Evolutionary conservation across 2,797 vertebrate genomes (phyloP), one percentile per base, ranked within the genome.

Genomic region (Margarornis squamiger): DNA sequence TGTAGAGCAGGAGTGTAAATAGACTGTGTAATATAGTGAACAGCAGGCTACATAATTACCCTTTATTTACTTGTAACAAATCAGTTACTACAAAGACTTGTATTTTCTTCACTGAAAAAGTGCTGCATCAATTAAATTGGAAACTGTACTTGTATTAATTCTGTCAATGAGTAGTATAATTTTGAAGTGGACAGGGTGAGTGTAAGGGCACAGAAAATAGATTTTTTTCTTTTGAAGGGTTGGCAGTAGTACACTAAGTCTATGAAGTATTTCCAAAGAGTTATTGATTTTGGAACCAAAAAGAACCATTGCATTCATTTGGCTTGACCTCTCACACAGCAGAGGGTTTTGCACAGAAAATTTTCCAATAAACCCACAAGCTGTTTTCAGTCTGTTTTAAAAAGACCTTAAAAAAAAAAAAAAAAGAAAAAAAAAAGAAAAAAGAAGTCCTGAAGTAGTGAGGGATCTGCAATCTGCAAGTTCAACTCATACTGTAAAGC

Each of bases 11-110:
- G n/a, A 72, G 43, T 39, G 92, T 68, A 92, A 92, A 88, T 66
- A 79, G 58, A 41, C 76, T 83, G 62, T 79, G 39, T 73, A 84
- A 79, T 81, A 63, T 48, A 90, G 65, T 73, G 83, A 94, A 63
- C 73, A 93, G 83, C 70, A 92, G 92, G 70, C 70, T 84, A 73
- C 52, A 76, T 94, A 95, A 95, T 95, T 95, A 93, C 34, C 66
- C 54, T 95, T 92, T 92, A 93, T 92, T 93, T 92, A 88, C 76
- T 95, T 67, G 86, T 59, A 95, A 91, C 66, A 92, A 93, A 93
- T 94, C 83, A 84, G 76, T 93, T 94, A 79, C 90, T 85, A 68
- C 34, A 49, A 93, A 81, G 82, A 84, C 75, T 51, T 74, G 46
- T 27, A 38, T 88, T 95, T 96, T 80, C 85, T 62, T 51, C 22